Evolutionary conservation across 2,888 invertebrate genomes (phyloP).

Genomic region (Limulus polyphemus): DNA sequence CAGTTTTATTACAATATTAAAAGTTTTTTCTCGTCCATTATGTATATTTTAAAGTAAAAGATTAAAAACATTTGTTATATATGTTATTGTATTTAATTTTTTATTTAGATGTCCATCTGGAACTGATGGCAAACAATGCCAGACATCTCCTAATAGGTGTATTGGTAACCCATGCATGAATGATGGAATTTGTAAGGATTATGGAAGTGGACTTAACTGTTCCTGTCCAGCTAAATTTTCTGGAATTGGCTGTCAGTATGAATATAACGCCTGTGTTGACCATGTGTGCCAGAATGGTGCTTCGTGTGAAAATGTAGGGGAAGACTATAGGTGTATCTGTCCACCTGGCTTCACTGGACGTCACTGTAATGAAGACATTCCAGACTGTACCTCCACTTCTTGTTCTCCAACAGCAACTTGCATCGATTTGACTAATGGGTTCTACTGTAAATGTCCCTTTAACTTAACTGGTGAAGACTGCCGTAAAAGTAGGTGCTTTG

Average conservation of each 20-base stretch:
- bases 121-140: conserved; percentile 92
- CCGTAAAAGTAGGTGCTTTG: conserved; percentile 61
- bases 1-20: no score
- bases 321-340: conserved; percentile 70
- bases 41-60: not conserved
- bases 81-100: not conserved
- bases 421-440: conserved; percentile 75
- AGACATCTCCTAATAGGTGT: conserved; percentile 88
- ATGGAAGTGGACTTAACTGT: conserved; percentile 86
- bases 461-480: conserved; percentile 94
- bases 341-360: conserved; percentile 56
- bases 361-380: conserved; percentile 79
- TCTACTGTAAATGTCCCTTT: conserved; percentile 93
- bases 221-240: conserved; percentile 74
- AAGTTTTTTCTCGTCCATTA: no score
- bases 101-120: conserved; percentile 67
- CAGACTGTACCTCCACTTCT: conserved; percentile 83
- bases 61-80: not conserved
- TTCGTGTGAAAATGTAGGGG: conserved; percentile 47
- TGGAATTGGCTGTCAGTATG: conserved; percentile 83
- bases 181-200: conserved; percentile 87
- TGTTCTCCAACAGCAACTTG: conserved; percentile 88
- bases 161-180: conserved; percentile 92
- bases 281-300: conserved; percentile 81
- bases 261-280: conserved; percentile 50